Conservation (phyloP, 2,797 vertebrate species). For the Pangasius mekongensis region DNA sequence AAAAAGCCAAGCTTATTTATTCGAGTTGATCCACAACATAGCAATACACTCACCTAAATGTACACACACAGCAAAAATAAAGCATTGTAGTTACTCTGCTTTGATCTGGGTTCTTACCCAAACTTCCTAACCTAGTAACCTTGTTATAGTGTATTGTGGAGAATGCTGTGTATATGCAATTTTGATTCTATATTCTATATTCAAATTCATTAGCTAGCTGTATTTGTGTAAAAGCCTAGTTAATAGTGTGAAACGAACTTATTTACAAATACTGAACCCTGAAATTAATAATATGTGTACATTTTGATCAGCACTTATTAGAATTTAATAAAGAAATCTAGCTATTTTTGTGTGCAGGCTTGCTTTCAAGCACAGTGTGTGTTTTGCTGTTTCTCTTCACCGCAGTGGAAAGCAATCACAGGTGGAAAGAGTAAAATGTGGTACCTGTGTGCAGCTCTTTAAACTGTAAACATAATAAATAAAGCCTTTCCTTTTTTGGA, state of each 20-base stretch:
- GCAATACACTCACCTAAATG: slow-evolving; percentile 61
- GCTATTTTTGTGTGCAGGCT: background rate
- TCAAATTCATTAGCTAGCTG: background rate
- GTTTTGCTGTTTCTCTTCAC: slow-evolving; percentile 69
- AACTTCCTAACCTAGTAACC: slow-evolving; percentile 32
- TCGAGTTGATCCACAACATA: slow-evolving; percentile 74
- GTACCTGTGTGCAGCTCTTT: slow-evolving; percentile 21
- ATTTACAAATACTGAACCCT: background rate
- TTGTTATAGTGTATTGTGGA: background rate
- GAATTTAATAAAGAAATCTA: background rate
- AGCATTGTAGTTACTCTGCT: background rate
- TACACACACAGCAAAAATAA: background rate
- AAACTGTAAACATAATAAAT: slow-evolving; percentile 11
- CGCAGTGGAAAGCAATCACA: slow-evolving; percentile 44
- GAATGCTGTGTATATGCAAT: background rate
- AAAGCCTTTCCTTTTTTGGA: slow-evolving; percentile 43
- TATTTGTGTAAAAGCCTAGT: background rate
- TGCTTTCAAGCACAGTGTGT: slow-evolving; percentile 45
- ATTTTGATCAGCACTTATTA: background rate
- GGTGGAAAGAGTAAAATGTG: slow-evolving; percentile 40
- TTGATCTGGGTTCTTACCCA: slow-evolving; percentile 1
- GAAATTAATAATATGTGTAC: background rate
- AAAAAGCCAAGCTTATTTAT: background rate
- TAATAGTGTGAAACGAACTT: background rate
- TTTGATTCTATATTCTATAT: background rate